phyloP scores from a whole-genome alignment of 2,113 vertebrate species.

The Noturus placidus region DNA sequence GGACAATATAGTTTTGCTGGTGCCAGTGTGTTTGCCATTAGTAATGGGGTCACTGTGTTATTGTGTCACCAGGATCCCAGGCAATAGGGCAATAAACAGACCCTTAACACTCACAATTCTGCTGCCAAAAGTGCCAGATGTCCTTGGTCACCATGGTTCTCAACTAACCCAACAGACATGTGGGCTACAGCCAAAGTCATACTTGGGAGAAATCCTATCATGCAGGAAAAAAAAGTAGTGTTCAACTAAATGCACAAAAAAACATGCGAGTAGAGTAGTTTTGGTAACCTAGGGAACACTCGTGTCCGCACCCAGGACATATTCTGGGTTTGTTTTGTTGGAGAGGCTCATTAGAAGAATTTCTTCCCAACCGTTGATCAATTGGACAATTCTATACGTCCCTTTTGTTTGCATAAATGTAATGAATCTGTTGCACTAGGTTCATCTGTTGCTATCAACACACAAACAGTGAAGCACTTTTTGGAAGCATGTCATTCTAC shows the following conservation, averaged over 20 bases:
- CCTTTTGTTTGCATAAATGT: neutral
- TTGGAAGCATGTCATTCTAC: neutral
- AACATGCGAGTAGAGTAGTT: neutral
- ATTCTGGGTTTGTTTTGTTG: neutral
- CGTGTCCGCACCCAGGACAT: neutral
- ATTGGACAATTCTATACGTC: neutral
- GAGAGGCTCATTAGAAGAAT: neutral
- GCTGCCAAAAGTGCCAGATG: conserved; percentile 41
- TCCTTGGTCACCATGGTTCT: conserved; percentile 3
- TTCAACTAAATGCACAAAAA: neutral
- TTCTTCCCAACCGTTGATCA: neutral
- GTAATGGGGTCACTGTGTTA: conserved; percentile 45
- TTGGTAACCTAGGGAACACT: neutral
- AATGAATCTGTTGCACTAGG: too few species aligned
- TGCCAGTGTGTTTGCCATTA: neutral
- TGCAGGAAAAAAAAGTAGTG: conserved; percentile 19
- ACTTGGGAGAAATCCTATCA: conserved; percentile 31
- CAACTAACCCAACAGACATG: conserved; percentile 34
- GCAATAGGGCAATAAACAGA: conserved; percentile 42
- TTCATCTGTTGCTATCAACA: neutral
- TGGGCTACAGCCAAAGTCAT: conserved; percentile 5
- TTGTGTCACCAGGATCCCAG: conserved; percentile 33
- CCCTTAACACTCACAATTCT: conserved; percentile 12
- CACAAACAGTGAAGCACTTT: neutral
- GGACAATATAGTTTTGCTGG: neutral